These are phyloP conservation scores for Gnathonemus echidnorhynchus DNA, from an alignment of 2,113 vertebrate genomes.

Conservation along the genomic window DNA sequence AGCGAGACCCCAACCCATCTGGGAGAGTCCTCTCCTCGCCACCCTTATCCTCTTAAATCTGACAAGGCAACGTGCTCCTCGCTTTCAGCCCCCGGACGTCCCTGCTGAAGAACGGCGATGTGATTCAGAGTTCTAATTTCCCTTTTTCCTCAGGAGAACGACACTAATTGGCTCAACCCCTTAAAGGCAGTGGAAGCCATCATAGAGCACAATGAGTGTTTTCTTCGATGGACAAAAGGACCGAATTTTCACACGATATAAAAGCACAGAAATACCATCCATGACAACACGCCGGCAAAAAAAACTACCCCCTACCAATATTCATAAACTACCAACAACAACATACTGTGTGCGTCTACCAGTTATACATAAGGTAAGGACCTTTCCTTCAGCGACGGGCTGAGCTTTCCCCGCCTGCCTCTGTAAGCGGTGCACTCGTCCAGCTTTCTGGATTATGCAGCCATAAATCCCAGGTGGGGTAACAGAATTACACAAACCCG, in stretches of 20 bases:
- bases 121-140: background rate
- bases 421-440: background rate
- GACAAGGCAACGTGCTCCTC: background rate
- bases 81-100: background rate
- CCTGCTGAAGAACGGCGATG: background rate
- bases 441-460: background rate
- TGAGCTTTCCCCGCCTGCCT: background rate
- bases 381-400: background rate
- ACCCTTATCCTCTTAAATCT: background rate
- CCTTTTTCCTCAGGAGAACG: background rate
- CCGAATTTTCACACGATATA: background rate
- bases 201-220: background rate
- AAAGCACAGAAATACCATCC: background rate
- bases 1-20: background rate
- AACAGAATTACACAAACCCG: slow-evolving; percentile 19
- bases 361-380: background rate
- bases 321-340: background rate
- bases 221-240: background rate
- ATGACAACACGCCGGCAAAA: background rate
- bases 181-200: background rate
- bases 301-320: background rate
- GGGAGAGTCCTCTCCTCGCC: background rate
- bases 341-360: background rate
- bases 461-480: background rate
- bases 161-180: background rate